These are phyloP conservation scores for Aquatica leii DNA, from an alignment of 2,888 invertebrate genomes.

Conservation along the genomic window DNA sequence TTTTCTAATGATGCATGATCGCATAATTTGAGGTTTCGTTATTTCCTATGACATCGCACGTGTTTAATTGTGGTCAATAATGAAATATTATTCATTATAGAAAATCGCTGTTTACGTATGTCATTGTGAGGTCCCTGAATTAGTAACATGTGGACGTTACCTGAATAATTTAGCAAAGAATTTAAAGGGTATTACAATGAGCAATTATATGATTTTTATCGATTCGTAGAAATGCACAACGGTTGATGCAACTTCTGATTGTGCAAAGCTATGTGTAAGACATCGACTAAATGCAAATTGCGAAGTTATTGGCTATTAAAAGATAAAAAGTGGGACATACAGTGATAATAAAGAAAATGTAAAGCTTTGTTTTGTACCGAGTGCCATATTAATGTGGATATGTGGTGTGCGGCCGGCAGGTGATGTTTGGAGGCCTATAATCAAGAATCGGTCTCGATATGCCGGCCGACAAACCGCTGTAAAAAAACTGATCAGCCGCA, in stretches of 20 bases:
- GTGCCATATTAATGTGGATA: slow-evolving; percentile 40
- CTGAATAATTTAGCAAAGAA: not conserved
- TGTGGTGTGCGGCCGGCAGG: slow-evolving; percentile 39
- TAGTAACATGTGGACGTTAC: not conserved
- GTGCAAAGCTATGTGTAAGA: not conserved
- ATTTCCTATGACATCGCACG: no score
- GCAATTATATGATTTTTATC: not conserved
- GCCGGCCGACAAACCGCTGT: slow-evolving; percentile 51
- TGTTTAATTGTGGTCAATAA: no score
- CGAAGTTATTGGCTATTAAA: not conserved
- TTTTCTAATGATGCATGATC: no score
- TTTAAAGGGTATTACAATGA: not conserved
- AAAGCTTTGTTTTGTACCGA: slow-evolving; percentile 27
- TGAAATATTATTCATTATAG: not conserved
- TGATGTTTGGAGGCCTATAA: slow-evolving; percentile 45
- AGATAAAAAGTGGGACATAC: slow-evolving; percentile 3
- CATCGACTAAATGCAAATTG: not conserved
- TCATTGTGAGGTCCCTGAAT: not conserved
- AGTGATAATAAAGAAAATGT: slow-evolving; percentile 2
- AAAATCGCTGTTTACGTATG: not conserved
- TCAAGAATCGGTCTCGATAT: slow-evolving; percentile 54
- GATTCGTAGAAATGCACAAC: not conserved
- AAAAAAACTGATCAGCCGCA: slow-evolving; percentile 49
- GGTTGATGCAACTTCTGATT: not conserved
- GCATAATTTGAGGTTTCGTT: no score